Evolutionary conservation across 2,797 vertebrate genomes (phyloP).

Genomic region (Uromys caudimaculatus): DNA sequence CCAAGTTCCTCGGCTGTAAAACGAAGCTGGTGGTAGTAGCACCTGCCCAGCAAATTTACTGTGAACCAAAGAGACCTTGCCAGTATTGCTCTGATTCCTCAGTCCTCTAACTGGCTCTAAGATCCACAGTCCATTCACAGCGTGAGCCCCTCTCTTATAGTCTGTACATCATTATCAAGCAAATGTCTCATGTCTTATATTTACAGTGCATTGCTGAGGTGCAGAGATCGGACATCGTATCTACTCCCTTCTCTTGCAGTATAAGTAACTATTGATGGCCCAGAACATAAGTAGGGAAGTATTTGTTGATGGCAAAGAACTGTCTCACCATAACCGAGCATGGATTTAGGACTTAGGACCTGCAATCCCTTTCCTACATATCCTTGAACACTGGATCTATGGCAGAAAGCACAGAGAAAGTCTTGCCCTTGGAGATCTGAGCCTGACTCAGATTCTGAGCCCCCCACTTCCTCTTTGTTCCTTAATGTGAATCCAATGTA

Average conservation of each 20-base stretch:
- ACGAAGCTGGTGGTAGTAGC: not conserved
- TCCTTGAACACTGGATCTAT: not conserved
- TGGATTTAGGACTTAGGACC: not conserved
- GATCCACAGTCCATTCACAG: not conserved
- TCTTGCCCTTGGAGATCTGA: not conserved
- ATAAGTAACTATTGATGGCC: not conserved
- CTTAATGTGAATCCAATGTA: not conserved
- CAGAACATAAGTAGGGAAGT: not conserved
- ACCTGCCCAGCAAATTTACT: not conserved
- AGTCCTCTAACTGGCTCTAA: not conserved
- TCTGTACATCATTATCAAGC: not conserved
- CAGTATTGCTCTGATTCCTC: not conserved
- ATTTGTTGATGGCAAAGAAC: not conserved
- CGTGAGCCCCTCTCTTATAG: not conserved
- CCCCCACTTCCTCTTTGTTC: not conserved
- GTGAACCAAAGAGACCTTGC: not conserved
- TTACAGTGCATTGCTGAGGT: not conserved
- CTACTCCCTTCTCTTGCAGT: not conserved
- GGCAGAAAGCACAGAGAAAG: not conserved
- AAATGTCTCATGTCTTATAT: not conserved
- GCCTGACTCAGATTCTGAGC: not conserved
- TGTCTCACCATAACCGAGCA: not conserved
- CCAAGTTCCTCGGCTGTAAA: not conserved
- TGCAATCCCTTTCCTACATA: not conserved
- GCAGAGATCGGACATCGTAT: not conserved